A percentile compares a stretch with the other conserved stretches of the same genome.
phyloP scores from a whole-genome alignment of 2,113 vertebrate genomes.

The Fukomys damarensis region DNA sequence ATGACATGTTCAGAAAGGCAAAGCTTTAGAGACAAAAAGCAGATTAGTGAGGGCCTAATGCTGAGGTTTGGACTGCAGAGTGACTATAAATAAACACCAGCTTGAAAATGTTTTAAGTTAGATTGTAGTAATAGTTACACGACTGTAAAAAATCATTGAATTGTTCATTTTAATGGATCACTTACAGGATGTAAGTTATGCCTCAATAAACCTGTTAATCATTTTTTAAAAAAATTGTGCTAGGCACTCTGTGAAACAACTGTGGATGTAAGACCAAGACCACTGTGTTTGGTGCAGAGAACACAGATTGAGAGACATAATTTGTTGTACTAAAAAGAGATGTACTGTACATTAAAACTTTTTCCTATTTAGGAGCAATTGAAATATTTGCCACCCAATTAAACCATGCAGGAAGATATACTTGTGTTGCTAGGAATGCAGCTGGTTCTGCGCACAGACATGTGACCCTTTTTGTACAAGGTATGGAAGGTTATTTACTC shows the following conservation, averaged over 20 bases:
- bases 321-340: background rate
- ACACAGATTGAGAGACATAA: background rate
- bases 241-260: background rate
- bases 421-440: slow-evolving; percentile 90
- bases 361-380: slow-evolving; percentile 89
- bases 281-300: background rate
- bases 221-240: background rate
- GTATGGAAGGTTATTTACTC: slow-evolving; percentile 82
- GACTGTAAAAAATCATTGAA: background rate
- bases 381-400: slow-evolving; percentile 91
- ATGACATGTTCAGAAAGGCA: background rate
- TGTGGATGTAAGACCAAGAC: background rate
- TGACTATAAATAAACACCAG: background rate
- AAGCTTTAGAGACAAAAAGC: background rate
- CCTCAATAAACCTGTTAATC: background rate
- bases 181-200: background rate
- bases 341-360: background rate
- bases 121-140: background rate
- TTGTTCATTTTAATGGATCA: background rate
- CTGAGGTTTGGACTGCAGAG: background rate
- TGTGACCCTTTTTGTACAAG: slow-evolving; percentile 92
- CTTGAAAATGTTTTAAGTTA: slow-evolving; percentile 1
- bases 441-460: slow-evolving; percentile 93
- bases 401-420: slow-evolving; percentile 92
- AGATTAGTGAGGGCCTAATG: background rate